Evolutionary conservation across 2,797 vertebrate species (phyloP).

Genomic region (Astyanax mexicanus): DNA sequence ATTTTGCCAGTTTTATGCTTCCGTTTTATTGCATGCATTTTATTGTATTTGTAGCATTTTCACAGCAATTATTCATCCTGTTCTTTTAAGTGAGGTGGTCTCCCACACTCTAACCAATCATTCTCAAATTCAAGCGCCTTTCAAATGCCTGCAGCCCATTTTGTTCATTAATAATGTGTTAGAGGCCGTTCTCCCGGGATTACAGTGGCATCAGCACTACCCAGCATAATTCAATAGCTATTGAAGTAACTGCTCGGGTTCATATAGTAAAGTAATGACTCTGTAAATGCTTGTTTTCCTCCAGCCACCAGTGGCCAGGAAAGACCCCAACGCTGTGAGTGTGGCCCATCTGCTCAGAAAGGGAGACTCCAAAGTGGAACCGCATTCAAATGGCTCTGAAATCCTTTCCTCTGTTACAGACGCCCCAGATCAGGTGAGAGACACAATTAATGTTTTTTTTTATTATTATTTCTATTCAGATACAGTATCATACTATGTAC

Average conservation of each 20-base stretch:
- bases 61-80: background rate
- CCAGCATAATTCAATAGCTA: background rate
- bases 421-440: slow-evolving; percentile 77
- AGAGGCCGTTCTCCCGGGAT: background rate
- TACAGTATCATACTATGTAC: too few species aligned
- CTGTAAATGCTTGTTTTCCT: slow-evolving; percentile 39
- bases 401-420: slow-evolving; percentile 65
- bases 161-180: background rate
- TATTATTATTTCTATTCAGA: too few species aligned
- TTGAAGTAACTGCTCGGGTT: background rate
- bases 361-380: slow-evolving; percentile 74
- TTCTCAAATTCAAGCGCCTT: background rate
- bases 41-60: too few species aligned
- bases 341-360: slow-evolving; percentile 81
- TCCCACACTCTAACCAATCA: background rate
- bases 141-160: background rate
- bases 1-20: background rate
- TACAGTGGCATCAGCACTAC: background rate
- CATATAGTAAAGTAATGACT: background rate
- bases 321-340: slow-evolving; percentile 75
- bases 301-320: slow-evolving; percentile 82
- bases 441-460: background rate
- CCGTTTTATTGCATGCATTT: background rate
- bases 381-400: slow-evolving; percentile 78
- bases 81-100: background rate